Base-by-base conservation (phyloP, 2,888 invertebrate genomes). In the Mythimna impura region DNA sequence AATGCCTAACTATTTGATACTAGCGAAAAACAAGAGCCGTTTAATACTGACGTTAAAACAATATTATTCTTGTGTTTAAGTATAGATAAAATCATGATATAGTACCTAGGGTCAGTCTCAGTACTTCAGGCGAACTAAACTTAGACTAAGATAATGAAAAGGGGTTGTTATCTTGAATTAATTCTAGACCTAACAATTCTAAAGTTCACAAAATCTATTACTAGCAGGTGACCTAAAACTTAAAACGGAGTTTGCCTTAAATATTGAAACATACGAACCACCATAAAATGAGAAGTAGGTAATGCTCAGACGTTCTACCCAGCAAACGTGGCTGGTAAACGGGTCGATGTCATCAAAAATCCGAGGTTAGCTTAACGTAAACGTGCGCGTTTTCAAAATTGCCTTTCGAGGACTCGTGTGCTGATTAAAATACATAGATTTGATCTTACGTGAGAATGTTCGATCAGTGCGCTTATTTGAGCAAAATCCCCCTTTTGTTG, bases 361-460 rank as follows among this genome's bases (percentile, higher is more conserved):
- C 80, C 76, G 78, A 80, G 83, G 80, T 81, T 76, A 73, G 60
- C 70, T 73, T 72, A 86, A 89, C 86, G 88, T 76, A 87, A 89
- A 88, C 88, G 88, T 84, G 86, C 79, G 71, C 85, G 84, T 89
- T 86, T 82, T 78, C 78, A 82, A 85, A 88, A 91, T 86, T 88
- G 83, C 83, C 87, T 77, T 83, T 84, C 88, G 84, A 91, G 87
- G 88, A 89, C 88, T 89, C 88, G 86, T 69, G 71, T 71, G 80
- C 89, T 93, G 93, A 94, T 94, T 93, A 94, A 93, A 93, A 92
- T 91, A 90, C 87, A 87, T 84, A 83, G 88, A 91, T 91, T 90
- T 89, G 89, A 91, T 91, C 88, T 90, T 82, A 77, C 84, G 81
- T 83, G 84, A 82, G 74, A 83, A 80, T 71, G 75, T 74, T 75